Evolutionary conservation across 2,113 vertebrate genomes (phyloP), one percentile per base, ranked within the genome.

Genomic region (Argyrosomus japonicus): DNA sequence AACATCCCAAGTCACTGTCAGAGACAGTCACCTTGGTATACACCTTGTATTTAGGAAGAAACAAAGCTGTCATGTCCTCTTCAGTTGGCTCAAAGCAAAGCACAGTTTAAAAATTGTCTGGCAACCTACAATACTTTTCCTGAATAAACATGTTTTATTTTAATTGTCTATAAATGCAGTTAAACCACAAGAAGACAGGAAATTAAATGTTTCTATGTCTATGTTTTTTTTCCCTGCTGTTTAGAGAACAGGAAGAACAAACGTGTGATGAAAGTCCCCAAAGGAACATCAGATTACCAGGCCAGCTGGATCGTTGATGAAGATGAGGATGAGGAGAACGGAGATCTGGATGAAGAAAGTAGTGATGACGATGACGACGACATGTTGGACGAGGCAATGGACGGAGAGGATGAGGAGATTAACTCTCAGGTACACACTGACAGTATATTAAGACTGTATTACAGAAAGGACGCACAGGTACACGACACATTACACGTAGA

Each of bases 261-360:
- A 94, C 93, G 82, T 50, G 83, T 97, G 58, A 97, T 95, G 93
- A 98, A 96, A 84, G 98, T 99, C 67, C 98, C 98, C 6, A 99
- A 97, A 93, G 98, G 98, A 81, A 99, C 97, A 1, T 99, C 98
- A 0, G 97, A 93, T 79, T 99, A 99, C 89, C 98, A 99, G 91
- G 98, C 98, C 61, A 94, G 96, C 1, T 99, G 98, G 98, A 99
- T 99, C 79, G 87, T 97, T 74, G 96, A 99, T 72, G 96, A 89
- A 19, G 94, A 93, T 0, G 95, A 77, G 0, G 91, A 91, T 68
- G 90, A 91, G 68, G 90, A 91, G 68, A 91, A 63, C 17, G 94
- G 85, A 11, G 95, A 96, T 6, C 87, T 88, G 0, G 95, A 96
- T 6, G 96, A 94, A 0, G 94, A 96, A 81, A 94, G 93, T 87